Evolutionary conservation across 1,140 invertebrate genomes (phyloP), one percentile per base, ranked within the genome.

Genomic region (Drosophila asahinai): DNA sequence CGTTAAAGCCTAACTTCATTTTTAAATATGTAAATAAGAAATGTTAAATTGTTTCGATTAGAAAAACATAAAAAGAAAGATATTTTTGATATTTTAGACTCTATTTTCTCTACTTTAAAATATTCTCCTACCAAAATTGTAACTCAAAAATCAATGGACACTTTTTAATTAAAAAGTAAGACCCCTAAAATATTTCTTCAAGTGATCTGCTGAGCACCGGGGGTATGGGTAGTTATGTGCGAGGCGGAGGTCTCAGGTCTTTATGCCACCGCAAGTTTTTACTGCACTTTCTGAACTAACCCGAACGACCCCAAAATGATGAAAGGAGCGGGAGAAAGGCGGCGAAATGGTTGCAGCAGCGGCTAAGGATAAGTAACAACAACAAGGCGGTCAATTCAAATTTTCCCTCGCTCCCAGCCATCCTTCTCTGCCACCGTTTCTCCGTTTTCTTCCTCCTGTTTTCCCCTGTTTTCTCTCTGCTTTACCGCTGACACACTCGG

Each of bases 191-290:
- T 14, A n/a, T 62, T 67, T 67, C n/a, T 30, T 27, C 12, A 0
- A 67, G 68, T 72, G 64, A 11, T 42, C 30, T 2, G 7, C 25
- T n/a, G 33, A 25, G n/a, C 64, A 33, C 22, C 3, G 8, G 25
- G 70, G 40, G 55, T 47, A 57, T 51, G 76, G 57, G 73, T 61
- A 79, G 52, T 43, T 55, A 51, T 51, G 54, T 73, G 55, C 47
- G 25, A 81, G 77, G 67, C 68, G 48, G 78, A 81, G 78, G 64
- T 87, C 83, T 71, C 79, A 86, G 86, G 86, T 90, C 86, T 86
- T 84, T 90, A 90, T 86, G 86, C 79, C 67, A 90, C 86, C 86
- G 81, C 86, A 89, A 89, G 81, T 89, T 89, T 89, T 90, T 90
- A 89, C 86, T 89, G 86, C 86, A 90, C 86, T 90, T 89, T 84